These are phyloP conservation scores for Cotesia vestalis DNA, from an alignment of 1,140 invertebrate genomes.

Conservation along the genomic window DNA sequence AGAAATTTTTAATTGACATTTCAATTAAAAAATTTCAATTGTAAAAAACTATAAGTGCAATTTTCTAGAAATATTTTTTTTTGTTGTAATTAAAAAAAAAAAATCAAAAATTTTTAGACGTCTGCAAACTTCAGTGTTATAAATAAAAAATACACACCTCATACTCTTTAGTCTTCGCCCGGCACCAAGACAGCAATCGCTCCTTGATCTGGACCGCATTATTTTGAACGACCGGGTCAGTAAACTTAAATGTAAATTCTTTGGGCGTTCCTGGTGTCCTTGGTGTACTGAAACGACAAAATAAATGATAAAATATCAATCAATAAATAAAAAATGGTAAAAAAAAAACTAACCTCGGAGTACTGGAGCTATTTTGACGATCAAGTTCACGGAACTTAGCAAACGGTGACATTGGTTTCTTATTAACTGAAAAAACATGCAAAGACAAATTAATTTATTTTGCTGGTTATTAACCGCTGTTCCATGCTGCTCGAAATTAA, in stretches of 20 bases:
- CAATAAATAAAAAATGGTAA: conserved; percentile 31
- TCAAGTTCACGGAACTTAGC: conserved; percentile 91
- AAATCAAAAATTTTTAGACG: no score
- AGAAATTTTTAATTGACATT: no score
- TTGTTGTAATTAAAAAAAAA: no score
- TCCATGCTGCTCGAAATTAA: no score
- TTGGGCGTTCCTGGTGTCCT: conserved; percentile 56
- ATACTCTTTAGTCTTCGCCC: conserved; percentile 94
- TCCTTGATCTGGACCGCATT: conserved; percentile 95
- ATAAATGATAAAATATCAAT: conserved; percentile 20
- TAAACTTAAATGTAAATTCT: conserved; percentile 82
- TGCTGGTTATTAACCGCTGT: no score
- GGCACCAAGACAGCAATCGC: conserved; percentile 93
- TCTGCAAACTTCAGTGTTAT: neutral
- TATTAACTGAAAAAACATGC: conserved; percentile 68
- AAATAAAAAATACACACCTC: conserved; percentile 72
- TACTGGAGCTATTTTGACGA: conserved; percentile 79
- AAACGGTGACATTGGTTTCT: conserved; percentile 83
- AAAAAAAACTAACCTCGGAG: conserved; percentile 73
- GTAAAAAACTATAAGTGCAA: no score
- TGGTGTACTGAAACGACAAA: conserved; percentile 51
- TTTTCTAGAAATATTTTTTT: no score
- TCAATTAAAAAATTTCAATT: no score
- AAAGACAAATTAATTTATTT: conserved; percentile 32
- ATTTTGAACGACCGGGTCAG: conserved; percentile 82